Evolutionary conservation across 2,113 vertebrate species (phyloP).

Genomic region (Prolemur simus): DNA sequence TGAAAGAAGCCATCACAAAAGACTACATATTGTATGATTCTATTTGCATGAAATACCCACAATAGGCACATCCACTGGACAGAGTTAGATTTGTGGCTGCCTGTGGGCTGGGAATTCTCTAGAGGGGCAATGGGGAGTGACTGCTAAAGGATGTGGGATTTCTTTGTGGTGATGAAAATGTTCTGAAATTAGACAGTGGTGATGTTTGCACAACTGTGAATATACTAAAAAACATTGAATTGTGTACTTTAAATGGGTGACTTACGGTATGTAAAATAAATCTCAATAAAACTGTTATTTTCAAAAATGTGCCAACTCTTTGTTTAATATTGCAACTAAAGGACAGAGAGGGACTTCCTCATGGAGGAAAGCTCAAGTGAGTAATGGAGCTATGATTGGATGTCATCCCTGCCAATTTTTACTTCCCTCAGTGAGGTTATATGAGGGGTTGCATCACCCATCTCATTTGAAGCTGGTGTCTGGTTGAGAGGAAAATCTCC

Average conservation of each 20-base stretch:
- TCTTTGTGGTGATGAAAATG: not conserved
- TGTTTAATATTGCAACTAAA: not conserved
- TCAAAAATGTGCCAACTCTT: not conserved
- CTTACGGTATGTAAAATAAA: not conserved
- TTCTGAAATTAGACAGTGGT: not conserved
- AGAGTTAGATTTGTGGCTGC: not conserved
- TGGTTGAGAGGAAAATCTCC: not conserved
- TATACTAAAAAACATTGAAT: not conserved
- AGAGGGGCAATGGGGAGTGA: not conserved
- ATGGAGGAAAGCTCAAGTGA: not conserved
- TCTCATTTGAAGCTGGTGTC: not conserved
- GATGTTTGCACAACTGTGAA: not conserved
- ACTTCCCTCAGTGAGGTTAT: not conserved
- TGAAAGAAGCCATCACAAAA: not conserved
- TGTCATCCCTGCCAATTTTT: not conserved
- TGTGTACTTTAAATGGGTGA: not conserved
- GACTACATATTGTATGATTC: not conserved
- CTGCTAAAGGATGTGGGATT: not conserved
- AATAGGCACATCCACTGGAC: not conserved
- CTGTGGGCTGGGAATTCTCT: not conserved
- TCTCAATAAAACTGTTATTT: not conserved
- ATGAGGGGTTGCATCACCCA: not conserved
- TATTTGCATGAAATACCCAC: not conserved
- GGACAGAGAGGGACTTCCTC: not conserved
- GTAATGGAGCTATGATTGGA: not conserved